Percentiles rank a stretch among this genome's conserved stretches.
Conservation (phyloP, 2,113 vertebrate species). For the Paracanthobrama guichenoti region DNA sequence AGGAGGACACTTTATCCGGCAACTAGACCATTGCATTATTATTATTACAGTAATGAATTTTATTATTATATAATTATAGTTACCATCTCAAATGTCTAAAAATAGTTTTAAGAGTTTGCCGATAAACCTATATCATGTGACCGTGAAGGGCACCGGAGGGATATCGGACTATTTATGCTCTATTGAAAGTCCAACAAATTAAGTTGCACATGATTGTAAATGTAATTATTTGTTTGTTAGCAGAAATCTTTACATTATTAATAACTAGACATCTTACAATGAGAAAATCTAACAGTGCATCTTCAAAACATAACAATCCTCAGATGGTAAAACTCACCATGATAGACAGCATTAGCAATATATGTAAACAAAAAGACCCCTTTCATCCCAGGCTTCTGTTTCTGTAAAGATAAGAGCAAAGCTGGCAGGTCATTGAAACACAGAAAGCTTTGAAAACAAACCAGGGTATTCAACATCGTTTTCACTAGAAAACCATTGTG, state of each 20-base stretch:
- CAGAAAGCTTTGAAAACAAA: constrained; percentile 27
- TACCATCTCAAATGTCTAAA: too few species aligned
- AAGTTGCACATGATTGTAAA: background rate
- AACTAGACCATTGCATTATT: background rate
- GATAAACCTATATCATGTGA: background rate
- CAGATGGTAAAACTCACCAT: background rate
- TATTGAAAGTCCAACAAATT: background rate
- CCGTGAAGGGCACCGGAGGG: background rate
- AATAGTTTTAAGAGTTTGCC: background rate
- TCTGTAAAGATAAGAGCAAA: constrained; percentile 20
- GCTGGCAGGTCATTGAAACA: background rate
- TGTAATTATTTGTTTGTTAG: background rate
- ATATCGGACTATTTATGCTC: background rate
- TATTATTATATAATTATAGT: too few species aligned
- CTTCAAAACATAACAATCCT: background rate
- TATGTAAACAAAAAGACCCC: background rate
- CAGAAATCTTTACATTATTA: background rate
- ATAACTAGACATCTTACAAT: background rate
- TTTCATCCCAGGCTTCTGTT: background rate
- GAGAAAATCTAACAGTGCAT: background rate
- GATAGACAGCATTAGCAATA: constrained; percentile 25
- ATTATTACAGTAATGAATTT: background rate
- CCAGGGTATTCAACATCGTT: background rate
- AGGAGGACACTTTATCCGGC: background rate
- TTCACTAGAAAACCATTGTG: background rate